Base-by-base conservation (phyloP, 2,113 vertebrate species). In the Pristiophorus japonicus region DNA sequence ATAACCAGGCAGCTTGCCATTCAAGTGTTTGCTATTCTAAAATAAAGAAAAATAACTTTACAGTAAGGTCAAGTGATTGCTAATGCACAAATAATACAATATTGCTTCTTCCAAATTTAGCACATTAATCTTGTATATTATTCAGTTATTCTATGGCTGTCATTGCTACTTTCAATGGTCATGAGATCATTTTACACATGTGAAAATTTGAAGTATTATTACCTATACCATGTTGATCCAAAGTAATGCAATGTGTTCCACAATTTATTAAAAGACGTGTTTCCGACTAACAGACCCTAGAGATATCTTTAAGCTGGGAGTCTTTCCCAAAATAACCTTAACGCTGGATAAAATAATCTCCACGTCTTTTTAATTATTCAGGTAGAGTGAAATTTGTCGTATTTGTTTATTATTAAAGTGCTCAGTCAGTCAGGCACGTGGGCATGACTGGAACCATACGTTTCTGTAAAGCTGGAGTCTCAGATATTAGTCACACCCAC, bases 391-490 rank as follows among this genome's bases (percentile, higher is more conserved):
- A 94, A 47, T 47, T 94, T 94, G 93, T 51, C 51, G 93, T 73
- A 47, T 94, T 94, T 93, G 91, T 66, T 93, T 73, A 94, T 94
- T 34, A 94, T 94, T 94, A 94, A 67, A 73, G 66, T 73, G 93
- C 66, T n/a, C 92, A 94, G 38, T 94, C 91, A 70, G 65, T 47
- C 93, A 94, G 66, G 20, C 24, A 94, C 73, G 93, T 94, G 65
- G 93, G 66, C 42, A 94, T 70, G 93, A 94, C 66, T 70, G 45
- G 42, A 94, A 94, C 27, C 65, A 47, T 18, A 70, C 34, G 66
- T 94, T 94, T 94, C 93, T 94, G 65, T 14, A 94, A 94, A 24
- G 51, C 11, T 70, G 93, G 45, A 94, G 93, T 67, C 66, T 73
- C 45, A 73, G 93, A 94, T 73, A 65, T 73, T 94, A 51, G 66